Evolutionary conservation across 2,888 invertebrate species (phyloP).

Genomic region (Hydraecia micacea): DNA sequence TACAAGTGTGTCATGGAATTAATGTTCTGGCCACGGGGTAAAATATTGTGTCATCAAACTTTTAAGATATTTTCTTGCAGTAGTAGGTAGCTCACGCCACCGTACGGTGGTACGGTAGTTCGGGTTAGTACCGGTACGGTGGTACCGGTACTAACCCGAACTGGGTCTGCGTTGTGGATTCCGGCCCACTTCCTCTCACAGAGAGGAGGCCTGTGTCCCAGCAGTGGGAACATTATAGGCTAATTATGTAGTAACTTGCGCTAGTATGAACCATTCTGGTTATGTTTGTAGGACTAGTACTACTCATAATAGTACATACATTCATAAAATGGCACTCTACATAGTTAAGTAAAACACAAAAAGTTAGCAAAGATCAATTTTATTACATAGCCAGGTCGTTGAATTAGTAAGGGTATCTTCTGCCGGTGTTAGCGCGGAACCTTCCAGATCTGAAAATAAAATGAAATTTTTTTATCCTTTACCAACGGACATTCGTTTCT

Average conservation of each 20-base stretch:
- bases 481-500: neutral
- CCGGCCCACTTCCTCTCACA: neutral
- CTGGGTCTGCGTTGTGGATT: neutral
- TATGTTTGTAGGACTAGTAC: neutral
- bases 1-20: neutral
- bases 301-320: neutral
- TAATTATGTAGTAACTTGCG: neutral
- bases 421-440: slow-evolving; percentile 70
- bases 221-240: neutral
- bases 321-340: neutral
- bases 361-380: neutral
- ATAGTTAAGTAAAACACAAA: slow-evolving; percentile 10
- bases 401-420: slow-evolving; percentile 65
- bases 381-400: slow-evolving; percentile 61
- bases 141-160: neutral
- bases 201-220: neutral
- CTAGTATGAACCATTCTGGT: neutral
- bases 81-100: neutral
- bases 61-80: no score
- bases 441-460: slow-evolving; percentile 71
- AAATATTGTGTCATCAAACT: no score
- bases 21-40: no score
- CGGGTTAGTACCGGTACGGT: no score
- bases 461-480: neutral
- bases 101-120: no score